phyloP scores from a whole-genome alignment of 2,888 invertebrate species.

The Polyommatus icarus region DNA sequence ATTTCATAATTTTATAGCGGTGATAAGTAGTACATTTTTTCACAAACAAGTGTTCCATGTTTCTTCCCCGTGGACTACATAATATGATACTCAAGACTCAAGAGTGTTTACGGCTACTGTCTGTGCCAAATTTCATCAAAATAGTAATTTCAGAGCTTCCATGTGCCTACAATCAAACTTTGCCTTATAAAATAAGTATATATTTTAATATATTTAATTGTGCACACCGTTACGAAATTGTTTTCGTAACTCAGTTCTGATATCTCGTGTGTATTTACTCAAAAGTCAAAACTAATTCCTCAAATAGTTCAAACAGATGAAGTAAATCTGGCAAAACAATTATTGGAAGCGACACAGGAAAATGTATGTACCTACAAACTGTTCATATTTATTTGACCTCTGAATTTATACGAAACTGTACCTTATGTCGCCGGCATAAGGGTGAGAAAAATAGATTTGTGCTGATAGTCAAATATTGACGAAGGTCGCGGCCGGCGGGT shows the following conservation, averaged over 20 bases:
- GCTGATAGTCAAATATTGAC: conserved; percentile 1
- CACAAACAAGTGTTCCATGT: no score
- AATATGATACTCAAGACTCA: no score
- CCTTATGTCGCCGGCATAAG: background rate
- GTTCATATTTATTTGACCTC: background rate
- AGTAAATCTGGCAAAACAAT: background rate
- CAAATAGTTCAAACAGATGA: conserved; percentile 4
- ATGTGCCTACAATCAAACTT: no score
- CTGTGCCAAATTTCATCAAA: no score
- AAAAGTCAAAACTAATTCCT: background rate
- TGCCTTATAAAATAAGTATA: no score
- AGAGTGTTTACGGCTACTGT: no score
- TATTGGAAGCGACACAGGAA: conserved; percentile 19
- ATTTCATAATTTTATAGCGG: no score
- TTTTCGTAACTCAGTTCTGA: background rate
- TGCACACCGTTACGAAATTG: background rate
- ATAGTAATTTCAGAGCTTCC: no score
- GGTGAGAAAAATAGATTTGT: background rate
- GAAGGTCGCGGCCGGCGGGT: conserved; percentile 4
- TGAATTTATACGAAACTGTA: background rate
- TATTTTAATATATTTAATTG: no score
- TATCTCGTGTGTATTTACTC: background rate
- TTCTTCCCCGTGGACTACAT: no score
- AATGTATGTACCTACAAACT: background rate
- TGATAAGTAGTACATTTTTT: no score